Evolutionary conservation across 2,888 invertebrate genomes (phyloP).

Genomic region (Mallateleia sp.): DNA sequence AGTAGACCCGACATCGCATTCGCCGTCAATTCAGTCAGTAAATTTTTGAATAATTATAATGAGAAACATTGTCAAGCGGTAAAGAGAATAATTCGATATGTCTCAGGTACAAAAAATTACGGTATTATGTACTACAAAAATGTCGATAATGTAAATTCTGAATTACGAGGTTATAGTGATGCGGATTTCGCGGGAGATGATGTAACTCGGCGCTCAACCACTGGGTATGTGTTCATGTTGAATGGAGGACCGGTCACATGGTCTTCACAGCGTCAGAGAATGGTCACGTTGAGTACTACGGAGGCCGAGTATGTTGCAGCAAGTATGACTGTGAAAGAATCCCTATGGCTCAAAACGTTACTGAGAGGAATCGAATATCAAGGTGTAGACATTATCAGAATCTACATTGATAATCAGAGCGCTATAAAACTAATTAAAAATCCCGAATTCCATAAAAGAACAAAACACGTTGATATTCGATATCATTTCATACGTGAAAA

Average conservation of each 20-base stretch:
- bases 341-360: neutral
- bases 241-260: constrained; percentile 3
- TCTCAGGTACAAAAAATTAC: constrained; percentile 2
- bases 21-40: constrained; percentile 24
- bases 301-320: constrained; percentile 23
- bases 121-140: constrained; percentile 19
- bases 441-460: neutral
- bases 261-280: neutral
- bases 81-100: constrained; percentile 14
- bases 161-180: constrained; percentile 17
- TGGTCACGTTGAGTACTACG: constrained; percentile 2
- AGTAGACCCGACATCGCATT: constrained; percentile 36
- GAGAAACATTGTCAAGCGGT: neutral
- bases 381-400: neutral
- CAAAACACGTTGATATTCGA: neutral
- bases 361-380: neutral
- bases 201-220: constrained; percentile 16
- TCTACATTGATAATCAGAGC: neutral
- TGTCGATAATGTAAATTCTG: neutral
- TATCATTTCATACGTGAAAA: neutral
- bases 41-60: constrained; percentile 17
- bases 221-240: constrained; percentile 21
- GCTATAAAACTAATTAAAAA: neutral
- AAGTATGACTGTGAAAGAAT: constrained; percentile 1
- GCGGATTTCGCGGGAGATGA: constrained; percentile 4